phyloP scores from a whole-genome alignment of 2,888 invertebrate genomes.

The Trisateles emortualis region DNA sequence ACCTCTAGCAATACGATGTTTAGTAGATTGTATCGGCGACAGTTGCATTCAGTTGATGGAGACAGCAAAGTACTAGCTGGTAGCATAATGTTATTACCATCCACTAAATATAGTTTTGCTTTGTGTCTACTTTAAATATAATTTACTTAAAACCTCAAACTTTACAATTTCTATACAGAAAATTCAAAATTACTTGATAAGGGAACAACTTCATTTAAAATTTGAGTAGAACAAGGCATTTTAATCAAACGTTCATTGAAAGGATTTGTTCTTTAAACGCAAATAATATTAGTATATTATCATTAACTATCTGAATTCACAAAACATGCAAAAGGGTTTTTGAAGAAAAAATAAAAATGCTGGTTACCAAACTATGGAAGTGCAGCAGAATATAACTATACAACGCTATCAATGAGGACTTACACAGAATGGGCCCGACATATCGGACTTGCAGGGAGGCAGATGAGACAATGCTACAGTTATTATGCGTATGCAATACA shows the following conservation, averaged over 20 bases:
- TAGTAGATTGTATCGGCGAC: constrained; percentile 20
- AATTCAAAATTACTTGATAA: constrained; percentile 8
- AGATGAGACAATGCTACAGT: no score
- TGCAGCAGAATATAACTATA: no score
- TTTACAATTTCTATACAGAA: constrained; percentile 11
- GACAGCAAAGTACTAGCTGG: constrained; percentile 27
- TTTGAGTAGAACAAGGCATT: not conserved
- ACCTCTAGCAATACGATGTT: constrained; percentile 36
- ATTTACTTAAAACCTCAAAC: constrained; percentile 19
- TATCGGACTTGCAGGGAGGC: no score
- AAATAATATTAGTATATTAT: no score
- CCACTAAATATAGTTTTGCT: constrained; percentile 48
- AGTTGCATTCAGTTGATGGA: constrained; percentile 39
- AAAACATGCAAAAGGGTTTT: no score
- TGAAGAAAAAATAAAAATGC: no score
- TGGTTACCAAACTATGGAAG: no score
- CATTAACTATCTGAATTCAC: no score
- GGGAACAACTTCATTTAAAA: not conserved
- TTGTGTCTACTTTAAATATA: constrained; percentile 36
- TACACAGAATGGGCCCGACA: no score
- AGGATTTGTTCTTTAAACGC: not conserved
- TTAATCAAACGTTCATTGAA: not conserved
- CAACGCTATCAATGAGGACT: no score
- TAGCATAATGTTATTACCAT: constrained; percentile 45
- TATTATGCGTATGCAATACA: no score